Conservation (phyloP, 2,113 vertebrate species). For the Tychaedon coryphoeus region DNA sequence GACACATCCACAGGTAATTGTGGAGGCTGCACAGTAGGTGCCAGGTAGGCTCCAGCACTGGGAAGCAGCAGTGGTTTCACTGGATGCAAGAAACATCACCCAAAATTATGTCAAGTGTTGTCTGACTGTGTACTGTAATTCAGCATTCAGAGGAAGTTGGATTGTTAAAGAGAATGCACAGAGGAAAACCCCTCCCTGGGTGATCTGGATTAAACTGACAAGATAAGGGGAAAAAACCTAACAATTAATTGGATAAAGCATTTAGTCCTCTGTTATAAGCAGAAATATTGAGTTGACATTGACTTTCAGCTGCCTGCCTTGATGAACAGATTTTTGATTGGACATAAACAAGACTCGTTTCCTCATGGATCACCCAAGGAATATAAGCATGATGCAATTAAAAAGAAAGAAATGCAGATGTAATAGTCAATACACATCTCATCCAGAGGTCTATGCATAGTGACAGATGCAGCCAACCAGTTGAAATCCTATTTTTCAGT, state of each 20-base stretch:
- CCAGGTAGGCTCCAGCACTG: not conserved
- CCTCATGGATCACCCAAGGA: not conserved
- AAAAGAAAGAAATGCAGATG: not conserved
- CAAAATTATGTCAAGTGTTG: not conserved
- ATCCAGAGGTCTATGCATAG: not conserved
- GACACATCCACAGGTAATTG: not conserved
- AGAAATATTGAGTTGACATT: not conserved
- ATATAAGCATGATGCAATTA: not conserved
- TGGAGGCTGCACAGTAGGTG: not conserved
- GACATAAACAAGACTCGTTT: not conserved
- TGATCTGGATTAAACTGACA: not conserved
- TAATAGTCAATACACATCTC: not conserved
- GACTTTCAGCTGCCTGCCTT: not conserved
- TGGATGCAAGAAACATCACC: not conserved
- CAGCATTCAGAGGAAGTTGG: not conserved
- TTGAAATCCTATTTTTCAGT: not conserved
- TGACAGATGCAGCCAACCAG: not conserved
- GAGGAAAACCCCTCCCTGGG: not conserved
- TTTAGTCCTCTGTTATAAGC: not conserved
- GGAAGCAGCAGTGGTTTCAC: not conserved
- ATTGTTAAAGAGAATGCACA: not conserved
- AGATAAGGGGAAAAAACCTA: not conserved
- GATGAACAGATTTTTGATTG: not conserved
- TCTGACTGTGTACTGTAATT: not conserved
- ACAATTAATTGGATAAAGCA: not conserved